Evolutionary conservation across 2,888 invertebrate genomes (phyloP), one percentile per base, ranked within the genome.

Genomic region (Nomada hirtipes): DNA sequence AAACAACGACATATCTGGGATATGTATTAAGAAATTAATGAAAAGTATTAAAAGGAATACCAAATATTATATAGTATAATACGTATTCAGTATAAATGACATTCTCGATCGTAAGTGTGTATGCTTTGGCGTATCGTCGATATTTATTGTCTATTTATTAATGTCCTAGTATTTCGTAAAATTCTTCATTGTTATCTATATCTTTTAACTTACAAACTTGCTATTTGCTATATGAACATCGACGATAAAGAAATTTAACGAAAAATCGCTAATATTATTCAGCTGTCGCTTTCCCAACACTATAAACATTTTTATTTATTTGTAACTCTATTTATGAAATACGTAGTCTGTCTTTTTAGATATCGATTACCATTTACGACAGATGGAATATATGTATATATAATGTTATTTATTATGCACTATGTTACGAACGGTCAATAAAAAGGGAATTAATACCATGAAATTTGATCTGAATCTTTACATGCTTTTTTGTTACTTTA

Each of bases 1-100:
- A 76, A 91, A 91, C 91, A 91, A 91, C 91, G 91, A 91, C 89
- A 90, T 91, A 90, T 91, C 91, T 91, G 91, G 90, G 91, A 91
- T 91, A 88, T 86, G 84, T 88, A 90, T 84, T 88, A 79, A 84
- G 83, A 88, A 86, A 85, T 82, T 85, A 69, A 77, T 67, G 82
- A 83, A 76, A 73, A 88, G 79, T 88, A 88, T 89, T 86, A 79
- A 86, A 76, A 75, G 50, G 60, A 79, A 79, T 76, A 86, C 59
- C 77, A 80, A 81, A 83, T 74, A 59, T 82, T 84, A 67, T 76
- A 71, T 57, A 69, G 26, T 26, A 26, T 69, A 76, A 76, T 36
- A 68, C 36, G 52, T 67, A 47, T 42, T 53, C 73, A 59, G 71
- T 69, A 53, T 65, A 36, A 76, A 71, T 59, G 65, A 70, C 47